Evolutionary conservation across 2,888 invertebrate species (phyloP).

Genomic region (Cheilosia soror): DNA sequence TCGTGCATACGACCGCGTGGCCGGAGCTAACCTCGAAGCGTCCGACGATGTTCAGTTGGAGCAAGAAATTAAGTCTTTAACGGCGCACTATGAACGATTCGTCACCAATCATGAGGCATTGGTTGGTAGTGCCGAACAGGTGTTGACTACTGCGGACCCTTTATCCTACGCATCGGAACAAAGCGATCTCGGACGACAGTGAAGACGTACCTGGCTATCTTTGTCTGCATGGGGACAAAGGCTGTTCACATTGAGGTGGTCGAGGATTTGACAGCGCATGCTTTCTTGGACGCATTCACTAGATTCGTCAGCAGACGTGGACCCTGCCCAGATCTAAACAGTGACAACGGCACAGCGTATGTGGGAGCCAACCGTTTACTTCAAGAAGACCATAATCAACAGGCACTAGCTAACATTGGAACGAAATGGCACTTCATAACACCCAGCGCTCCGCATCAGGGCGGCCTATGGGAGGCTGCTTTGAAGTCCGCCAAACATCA

Average conservation of each 20-base stretch:
- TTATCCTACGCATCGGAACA: constrained; percentile 24
- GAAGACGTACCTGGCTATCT: not conserved
- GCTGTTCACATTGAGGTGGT: constrained; percentile 2
- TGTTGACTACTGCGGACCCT: constrained; percentile 10
- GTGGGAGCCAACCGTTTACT: too few relatives aligned
- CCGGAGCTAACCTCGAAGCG: constrained; percentile 1
- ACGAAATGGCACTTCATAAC: too few relatives aligned
- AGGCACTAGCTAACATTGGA: too few relatives aligned
- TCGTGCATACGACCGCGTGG: not conserved
- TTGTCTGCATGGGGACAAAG: too few relatives aligned
- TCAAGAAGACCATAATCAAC: too few relatives aligned
- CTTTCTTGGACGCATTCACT: not conserved
- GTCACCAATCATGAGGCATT: constrained; percentile 17
- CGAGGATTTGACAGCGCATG: too few relatives aligned
- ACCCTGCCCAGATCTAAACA: not conserved
- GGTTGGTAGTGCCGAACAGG: not conserved
- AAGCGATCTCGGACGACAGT: constrained; percentile 31
- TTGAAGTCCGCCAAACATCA: too few relatives aligned
- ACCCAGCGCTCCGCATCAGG: too few relatives aligned
- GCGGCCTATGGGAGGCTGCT: too few relatives aligned
- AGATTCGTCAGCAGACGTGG: not conserved
- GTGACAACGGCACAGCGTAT: not conserved
- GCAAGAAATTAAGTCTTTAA: not conserved
- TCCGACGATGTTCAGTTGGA: constrained; percentile 7
- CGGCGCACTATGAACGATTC: constrained; percentile 22